phyloP scores from a whole-genome alignment of 2,888 invertebrate genomes.

The Theretra japonica region DNA sequence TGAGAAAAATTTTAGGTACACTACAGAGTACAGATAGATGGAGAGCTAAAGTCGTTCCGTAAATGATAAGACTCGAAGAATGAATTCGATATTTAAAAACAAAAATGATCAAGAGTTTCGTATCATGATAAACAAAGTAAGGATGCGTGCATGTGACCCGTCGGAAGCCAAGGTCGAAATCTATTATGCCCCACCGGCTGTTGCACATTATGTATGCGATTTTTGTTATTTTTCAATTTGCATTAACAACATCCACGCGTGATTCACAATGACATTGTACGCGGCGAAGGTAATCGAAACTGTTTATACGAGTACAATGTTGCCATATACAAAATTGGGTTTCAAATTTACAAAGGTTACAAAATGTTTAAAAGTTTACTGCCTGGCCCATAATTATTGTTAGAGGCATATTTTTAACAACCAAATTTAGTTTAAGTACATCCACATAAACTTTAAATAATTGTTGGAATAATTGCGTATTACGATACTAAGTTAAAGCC shows the following conservation, averaged over 20 bases:
- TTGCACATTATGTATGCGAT: constrained; percentile 1
- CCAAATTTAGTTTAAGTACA: no score
- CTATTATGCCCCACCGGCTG: neutral
- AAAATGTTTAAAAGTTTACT: no score
- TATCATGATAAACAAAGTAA: neutral
- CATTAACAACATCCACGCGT: neutral
- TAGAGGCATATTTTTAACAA: no score
- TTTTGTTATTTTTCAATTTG: constrained; percentile 6
- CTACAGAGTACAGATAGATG: no score
- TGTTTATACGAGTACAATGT: constrained; percentile 5
- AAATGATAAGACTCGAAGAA: neutral
- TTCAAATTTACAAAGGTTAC: neutral
- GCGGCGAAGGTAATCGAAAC: neutral
- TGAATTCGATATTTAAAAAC: neutral
- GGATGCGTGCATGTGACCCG: neutral
- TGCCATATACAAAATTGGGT: neutral
- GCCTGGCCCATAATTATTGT: no score
- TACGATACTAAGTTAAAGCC: no score
- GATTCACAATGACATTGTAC: constrained; percentile 15
- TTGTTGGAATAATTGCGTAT: no score
- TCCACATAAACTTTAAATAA: no score
- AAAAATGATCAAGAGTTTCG: neutral
- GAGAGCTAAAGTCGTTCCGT: no score
- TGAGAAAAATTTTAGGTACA: no score
- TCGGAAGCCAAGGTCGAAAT: neutral